phyloP scores from a whole-genome alignment of 2,888 invertebrate species.

The Myopa tessellatipennis region DNA sequence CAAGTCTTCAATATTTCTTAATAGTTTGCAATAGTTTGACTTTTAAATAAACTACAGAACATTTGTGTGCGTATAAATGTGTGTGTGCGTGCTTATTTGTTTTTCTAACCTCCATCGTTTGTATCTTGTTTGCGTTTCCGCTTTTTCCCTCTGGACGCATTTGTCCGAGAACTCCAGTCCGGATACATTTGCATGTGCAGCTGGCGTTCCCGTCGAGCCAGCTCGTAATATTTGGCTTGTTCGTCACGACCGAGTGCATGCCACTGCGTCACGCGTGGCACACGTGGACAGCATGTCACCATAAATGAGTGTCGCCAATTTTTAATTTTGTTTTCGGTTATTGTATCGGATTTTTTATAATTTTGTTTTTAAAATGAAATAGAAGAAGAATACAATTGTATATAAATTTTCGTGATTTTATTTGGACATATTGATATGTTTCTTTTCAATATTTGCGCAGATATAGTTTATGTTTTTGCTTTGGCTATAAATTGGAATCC shows the following conservation, averaged over 20 bases:
- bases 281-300: background rate
- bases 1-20: no score
- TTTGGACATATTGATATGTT: constrained; percentile 42
- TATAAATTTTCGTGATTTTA: constrained; percentile 36
- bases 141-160: constrained; percentile 99
- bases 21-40: background rate
- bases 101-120: constrained; percentile 85
- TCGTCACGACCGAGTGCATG: constrained; percentile 99
- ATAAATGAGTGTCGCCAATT: background rate
- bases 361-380: constrained; percentile 38
- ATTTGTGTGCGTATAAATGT: constrained; percentile 10
- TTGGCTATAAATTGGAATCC: constrained; percentile 33
- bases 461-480: constrained; percentile 34
- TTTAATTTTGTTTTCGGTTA: background rate
- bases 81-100: constrained; percentile 11
- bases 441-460: background rate
- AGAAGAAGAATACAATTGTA: constrained; percentile 45
- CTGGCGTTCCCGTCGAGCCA: constrained; percentile 98
- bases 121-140: constrained; percentile 99
- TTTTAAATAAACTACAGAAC: background rate
- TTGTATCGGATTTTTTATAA: background rate
- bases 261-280: constrained; percentile 77
- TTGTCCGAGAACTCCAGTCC: constrained; percentile 99
- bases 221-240: constrained; percentile 99
- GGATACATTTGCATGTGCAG: constrained; percentile 99